Evolutionary conservation across 2,797 vertebrate species (phyloP).

Genomic region (Syndactyla subalaris): DNA sequence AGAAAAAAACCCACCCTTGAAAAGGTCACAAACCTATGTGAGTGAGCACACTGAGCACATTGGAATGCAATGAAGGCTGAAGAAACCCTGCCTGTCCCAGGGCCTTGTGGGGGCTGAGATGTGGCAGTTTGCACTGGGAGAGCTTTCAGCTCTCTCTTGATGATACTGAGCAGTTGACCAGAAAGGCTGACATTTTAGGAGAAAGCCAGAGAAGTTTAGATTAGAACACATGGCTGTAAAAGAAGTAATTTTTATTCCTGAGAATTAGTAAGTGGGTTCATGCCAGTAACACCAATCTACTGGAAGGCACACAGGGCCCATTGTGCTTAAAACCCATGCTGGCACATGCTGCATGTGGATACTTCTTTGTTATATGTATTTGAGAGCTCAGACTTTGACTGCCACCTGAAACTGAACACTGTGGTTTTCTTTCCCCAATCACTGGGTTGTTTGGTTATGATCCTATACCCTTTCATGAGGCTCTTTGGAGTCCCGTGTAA

Average conservation of each 20-base stretch:
- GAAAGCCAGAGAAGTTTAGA: neutral
- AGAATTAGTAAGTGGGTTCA: neutral
- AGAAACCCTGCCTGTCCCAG: neutral
- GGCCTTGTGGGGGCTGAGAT: neutral
- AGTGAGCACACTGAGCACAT: neutral
- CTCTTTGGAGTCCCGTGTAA: neutral
- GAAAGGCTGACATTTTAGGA: slow-evolving; percentile 12
- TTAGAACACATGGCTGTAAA: neutral
- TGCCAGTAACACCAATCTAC: neutral
- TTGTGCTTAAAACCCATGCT: neutral
- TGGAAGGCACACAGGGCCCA: neutral
- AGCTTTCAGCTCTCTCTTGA: neutral
- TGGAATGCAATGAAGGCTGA: neutral
- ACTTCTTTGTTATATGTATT: neutral
- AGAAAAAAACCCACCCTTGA: neutral
- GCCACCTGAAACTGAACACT: neutral
- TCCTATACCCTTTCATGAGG: neutral
- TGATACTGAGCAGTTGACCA: neutral
- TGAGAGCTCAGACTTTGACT: neutral
- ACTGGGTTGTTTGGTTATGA: neutral
- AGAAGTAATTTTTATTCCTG: neutral
- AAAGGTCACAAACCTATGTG: neutral
- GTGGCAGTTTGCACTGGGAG: neutral
- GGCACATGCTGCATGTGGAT: neutral
- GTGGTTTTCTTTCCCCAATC: neutral